A percentile compares a stretch with the other conserved stretches of the same genome.
phyloP scores from a whole-genome alignment of 53 echinoderm and acorn worm species.

The Antedon mediterranea region DNA sequence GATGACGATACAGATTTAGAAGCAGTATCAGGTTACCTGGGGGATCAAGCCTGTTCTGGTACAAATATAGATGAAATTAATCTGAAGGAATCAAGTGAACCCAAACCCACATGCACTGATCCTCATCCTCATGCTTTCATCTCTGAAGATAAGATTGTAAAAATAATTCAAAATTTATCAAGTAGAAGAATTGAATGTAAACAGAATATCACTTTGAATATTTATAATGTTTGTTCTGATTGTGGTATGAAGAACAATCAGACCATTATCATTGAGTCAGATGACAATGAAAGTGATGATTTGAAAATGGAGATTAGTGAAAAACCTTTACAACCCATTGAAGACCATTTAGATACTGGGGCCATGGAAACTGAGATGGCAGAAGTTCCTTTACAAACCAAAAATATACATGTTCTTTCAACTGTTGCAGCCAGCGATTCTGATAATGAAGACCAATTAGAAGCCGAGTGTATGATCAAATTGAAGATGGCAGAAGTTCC shows the following conservation, averaged over 20 bases:
- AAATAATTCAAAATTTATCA: not conserved
- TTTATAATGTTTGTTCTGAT: not conserved
- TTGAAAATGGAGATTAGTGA: too few relatives aligned
- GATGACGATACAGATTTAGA: not conserved
- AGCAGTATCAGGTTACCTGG: not conserved
- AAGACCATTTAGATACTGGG: too few relatives aligned
- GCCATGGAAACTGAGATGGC: too few relatives aligned
- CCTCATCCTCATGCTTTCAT: not conserved
- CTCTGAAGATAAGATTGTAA: not conserved
- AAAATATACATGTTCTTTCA: too few relatives aligned
- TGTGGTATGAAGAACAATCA: not conserved
- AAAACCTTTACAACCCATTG: too few relatives aligned
- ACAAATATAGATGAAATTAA: not conserved
- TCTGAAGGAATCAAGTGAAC: not conserved
- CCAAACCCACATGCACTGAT: not conserved
- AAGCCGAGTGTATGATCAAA: too few relatives aligned
- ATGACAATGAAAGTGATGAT: not conserved
- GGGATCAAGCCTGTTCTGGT: too few relatives aligned
- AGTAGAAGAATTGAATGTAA: not conserved
- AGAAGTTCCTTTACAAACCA: too few relatives aligned
- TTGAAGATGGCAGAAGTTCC: too few relatives aligned
- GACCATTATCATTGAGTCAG: not conserved
- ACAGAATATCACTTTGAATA: not conserved
- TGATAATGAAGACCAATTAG: too few relatives aligned
- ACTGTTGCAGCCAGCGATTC: too few relatives aligned